A percentile compares a stretch with the other conserved stretches of the same genome.
These are phyloP conservation scores for Drosophila longiperda DNA, from an alignment of 2,888 invertebrate genomes.

Conservation along the genomic window DNA sequence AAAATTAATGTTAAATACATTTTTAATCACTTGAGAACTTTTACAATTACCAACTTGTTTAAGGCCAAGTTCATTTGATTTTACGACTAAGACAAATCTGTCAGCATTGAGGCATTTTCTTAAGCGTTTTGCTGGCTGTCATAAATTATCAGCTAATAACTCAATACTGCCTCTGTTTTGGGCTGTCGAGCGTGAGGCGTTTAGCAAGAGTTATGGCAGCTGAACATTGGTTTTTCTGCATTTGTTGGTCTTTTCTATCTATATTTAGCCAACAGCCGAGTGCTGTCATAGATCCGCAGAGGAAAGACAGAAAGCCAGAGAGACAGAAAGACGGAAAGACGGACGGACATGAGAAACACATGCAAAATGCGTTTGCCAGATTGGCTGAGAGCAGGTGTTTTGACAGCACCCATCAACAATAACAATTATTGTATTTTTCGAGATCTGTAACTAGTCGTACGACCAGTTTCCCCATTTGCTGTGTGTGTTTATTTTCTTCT, in stretches of 20 bases:
- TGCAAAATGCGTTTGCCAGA: slow-evolving; percentile 26
- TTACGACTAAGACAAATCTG: slow-evolving; percentile 9
- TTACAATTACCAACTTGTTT: background rate
- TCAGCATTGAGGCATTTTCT: background rate
- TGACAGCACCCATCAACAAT: slow-evolving; percentile 43
- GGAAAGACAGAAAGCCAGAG: slow-evolving; percentile 3
- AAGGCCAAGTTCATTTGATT: background rate
- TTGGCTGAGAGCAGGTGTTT: slow-evolving; percentile 48
- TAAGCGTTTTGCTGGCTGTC: slow-evolving; percentile 50
- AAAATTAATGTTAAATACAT: background rate
- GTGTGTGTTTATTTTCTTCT: slow-evolving; percentile 22
- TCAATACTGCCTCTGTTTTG: slow-evolving; percentile 55
- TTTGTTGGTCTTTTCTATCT: slow-evolving; percentile 34
- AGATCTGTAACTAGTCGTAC: slow-evolving; percentile 28
- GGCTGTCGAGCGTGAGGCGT: slow-evolving; percentile 44
- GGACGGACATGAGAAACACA: background rate
- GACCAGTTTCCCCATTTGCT: slow-evolving; percentile 3
- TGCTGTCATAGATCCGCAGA: slow-evolving; percentile 35
- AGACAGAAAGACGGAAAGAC: slow-evolving; percentile 13
- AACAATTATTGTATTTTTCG: slow-evolving; percentile 47
- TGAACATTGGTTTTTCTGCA: slow-evolving; percentile 18
- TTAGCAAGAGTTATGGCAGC: slow-evolving; percentile 60
- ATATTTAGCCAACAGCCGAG: slow-evolving; percentile 56
- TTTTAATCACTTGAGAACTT: background rate
- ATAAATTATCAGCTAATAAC: slow-evolving; percentile 65